phyloP scores from a whole-genome alignment of 2,113 vertebrate species.

The Upupa epops region DNA sequence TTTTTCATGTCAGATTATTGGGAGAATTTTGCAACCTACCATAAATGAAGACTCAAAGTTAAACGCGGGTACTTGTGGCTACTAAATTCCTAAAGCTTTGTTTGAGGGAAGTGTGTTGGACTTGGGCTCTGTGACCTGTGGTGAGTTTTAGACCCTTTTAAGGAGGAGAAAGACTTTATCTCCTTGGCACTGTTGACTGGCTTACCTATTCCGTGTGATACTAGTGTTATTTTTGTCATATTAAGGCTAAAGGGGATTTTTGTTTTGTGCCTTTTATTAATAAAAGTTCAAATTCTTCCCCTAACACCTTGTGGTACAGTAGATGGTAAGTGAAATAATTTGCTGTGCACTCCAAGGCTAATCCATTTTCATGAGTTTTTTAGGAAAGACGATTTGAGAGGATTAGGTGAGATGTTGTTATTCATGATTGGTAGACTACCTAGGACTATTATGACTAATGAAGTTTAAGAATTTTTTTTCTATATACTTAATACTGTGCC shows the following conservation, averaged over 20 bases:
- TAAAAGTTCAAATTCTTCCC: neutral
- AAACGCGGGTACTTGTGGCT: neutral
- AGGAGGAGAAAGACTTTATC: neutral
- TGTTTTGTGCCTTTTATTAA: neutral
- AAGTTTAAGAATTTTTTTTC: neutral
- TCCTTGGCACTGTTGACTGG: neutral
- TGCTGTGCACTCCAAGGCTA: neutral
- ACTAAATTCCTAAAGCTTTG: neutral
- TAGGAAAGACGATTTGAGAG: conserved; percentile 15
- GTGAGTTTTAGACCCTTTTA: neutral
- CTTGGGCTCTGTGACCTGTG: neutral
- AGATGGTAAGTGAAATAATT: neutral
- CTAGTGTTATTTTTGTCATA: neutral
- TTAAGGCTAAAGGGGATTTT: neutral
- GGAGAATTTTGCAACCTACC: neutral
- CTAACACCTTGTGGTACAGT: neutral
- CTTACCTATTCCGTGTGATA: neutral
- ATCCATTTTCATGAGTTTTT: conserved; percentile 12
- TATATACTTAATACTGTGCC: neutral
- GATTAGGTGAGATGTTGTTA: neutral
- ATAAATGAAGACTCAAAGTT: neutral
- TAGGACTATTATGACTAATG: neutral
- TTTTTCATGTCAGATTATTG: neutral
- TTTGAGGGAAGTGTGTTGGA: neutral
- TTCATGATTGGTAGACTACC: conserved; percentile 14